Evolutionary conservation across 1,140 invertebrate species (phyloP).

Genomic region (Aethina tumida): DNA sequence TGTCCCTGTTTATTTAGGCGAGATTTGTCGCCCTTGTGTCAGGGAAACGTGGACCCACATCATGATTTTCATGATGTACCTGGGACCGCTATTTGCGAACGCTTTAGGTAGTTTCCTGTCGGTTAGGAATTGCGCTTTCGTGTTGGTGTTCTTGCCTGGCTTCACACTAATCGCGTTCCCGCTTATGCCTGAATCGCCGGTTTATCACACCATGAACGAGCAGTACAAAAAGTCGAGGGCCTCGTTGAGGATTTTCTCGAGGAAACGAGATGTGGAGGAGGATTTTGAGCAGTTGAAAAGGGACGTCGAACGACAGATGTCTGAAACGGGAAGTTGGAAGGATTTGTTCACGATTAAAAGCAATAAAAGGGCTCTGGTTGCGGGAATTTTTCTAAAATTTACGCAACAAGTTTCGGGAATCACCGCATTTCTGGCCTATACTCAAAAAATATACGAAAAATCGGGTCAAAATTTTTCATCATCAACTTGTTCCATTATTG

Average conservation of each 20-base stretch:
- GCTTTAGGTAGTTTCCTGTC: too few relatives aligned
- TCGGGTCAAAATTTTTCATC: conserved; percentile 49
- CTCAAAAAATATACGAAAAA: conserved; percentile 43
- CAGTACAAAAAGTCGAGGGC: too few relatives aligned
- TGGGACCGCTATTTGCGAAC: too few relatives aligned
- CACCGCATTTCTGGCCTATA: conserved; percentile 51
- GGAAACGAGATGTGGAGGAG: conserved; percentile 28
- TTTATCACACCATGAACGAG: too few relatives aligned
- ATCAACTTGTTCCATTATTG: conserved; percentile 47
- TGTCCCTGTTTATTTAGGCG: too few relatives aligned
- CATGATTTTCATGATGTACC: too few relatives aligned
- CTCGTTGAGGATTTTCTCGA: conserved; percentile 7
- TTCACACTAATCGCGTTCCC: too few relatives aligned
- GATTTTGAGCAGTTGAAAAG: conserved; percentile 16
- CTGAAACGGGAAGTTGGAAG: conserved; percentile 18
- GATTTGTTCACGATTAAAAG: conserved; percentile 32
- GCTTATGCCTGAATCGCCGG: too few relatives aligned
- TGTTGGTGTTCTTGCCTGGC: too few relatives aligned
- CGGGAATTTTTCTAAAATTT: conserved; percentile 37
- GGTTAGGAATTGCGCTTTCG: too few relatives aligned
- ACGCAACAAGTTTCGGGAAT: conserved; percentile 54
- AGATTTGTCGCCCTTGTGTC: too few relatives aligned
- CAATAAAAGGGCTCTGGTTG: conserved; percentile 37
- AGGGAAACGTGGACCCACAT: too few relatives aligned
- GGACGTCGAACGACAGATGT: conserved; percentile 20